Conservation (phyloP, 2,797 vertebrate species). For the Scleropages formosus region DNA sequence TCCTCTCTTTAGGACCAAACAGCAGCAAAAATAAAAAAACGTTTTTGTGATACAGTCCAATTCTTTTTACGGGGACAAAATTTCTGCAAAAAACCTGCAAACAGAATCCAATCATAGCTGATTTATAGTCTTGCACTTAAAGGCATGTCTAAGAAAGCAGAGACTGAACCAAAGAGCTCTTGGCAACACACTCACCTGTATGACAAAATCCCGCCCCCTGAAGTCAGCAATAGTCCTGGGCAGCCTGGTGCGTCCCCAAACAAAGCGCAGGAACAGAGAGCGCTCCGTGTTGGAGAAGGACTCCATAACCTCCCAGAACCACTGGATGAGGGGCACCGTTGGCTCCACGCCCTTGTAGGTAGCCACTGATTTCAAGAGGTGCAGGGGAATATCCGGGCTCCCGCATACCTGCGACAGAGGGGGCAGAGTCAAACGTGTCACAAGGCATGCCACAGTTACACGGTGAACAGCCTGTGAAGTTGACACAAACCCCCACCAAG, state of each 20-base stretch:
- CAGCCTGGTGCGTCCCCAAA: conserved; percentile 94
- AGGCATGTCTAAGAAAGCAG: not conserved
- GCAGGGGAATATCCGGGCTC: conserved; percentile 96
- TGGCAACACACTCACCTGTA: conserved; percentile 76
- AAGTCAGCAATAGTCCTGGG: conserved; percentile 98
- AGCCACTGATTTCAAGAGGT: conserved; percentile 95
- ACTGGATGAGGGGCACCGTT: conserved; percentile 86
- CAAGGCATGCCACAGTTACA: too few species aligned
- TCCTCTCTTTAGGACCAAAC: too few species aligned
- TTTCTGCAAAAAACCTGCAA: too few species aligned
- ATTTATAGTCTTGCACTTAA: too few species aligned
- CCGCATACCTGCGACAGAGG: conserved; percentile 82
- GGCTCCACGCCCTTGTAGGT: conserved; percentile 97
- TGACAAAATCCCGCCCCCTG: conserved; percentile 93
- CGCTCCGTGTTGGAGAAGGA: conserved; percentile 96
- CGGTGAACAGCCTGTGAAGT: not conserved
- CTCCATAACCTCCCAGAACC: conserved; percentile 99
- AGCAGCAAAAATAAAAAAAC: too few species aligned
- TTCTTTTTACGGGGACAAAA: too few species aligned
- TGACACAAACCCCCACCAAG: not conserved
- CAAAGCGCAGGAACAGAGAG: conserved; percentile 95
- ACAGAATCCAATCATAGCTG: too few species aligned
- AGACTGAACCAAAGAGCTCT: not conserved
- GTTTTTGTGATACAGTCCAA: too few species aligned
- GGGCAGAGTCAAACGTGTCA: not conserved